phyloP scores from a whole-genome alignment of 2,797 vertebrate genomes.

The Enteromius thamalakanensis region DNA sequence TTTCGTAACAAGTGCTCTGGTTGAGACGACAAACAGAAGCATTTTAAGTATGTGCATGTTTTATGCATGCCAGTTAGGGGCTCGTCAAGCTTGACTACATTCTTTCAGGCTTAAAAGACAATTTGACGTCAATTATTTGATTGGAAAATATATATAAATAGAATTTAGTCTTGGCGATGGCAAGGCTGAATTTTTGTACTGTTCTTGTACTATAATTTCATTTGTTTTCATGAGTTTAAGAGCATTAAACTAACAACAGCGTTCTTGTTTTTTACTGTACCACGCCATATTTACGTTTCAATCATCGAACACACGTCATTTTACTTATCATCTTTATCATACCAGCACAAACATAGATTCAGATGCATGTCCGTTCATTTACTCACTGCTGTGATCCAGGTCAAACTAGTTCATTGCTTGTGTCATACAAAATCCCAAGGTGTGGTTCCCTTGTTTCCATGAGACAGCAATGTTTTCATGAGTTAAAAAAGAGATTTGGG shows the following conservation, averaged over 20 bases:
- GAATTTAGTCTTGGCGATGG: too few species aligned
- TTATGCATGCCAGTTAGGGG: too few species aligned
- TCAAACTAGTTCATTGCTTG: not conserved
- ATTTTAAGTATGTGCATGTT: not conserved
- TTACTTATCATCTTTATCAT: too few species aligned
- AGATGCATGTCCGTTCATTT: rapidly evolving
- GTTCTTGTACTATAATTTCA: too few species aligned
- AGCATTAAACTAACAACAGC: not conserved
- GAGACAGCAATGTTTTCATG: not conserved
- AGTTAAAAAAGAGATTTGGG: not conserved
- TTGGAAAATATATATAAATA: too few species aligned
- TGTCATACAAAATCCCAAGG: not conserved
- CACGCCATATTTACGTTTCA: not conserved
- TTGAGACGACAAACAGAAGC: not conserved
- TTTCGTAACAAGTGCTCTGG: not conserved
- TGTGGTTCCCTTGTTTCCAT: too few species aligned
- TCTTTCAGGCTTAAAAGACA: too few species aligned
- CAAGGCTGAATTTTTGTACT: too few species aligned
- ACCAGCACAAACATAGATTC: not conserved
- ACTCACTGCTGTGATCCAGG: not conserved
- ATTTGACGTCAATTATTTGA: too few species aligned
- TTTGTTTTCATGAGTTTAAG: not conserved
- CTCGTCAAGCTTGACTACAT: too few species aligned
- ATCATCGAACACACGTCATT: too few species aligned
- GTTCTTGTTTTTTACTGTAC: too few species aligned